Evolutionary conservation across 2,888 invertebrate species (phyloP), one percentile per base, ranked within the genome.

Genomic region (Electrophaes corylata): DNA sequence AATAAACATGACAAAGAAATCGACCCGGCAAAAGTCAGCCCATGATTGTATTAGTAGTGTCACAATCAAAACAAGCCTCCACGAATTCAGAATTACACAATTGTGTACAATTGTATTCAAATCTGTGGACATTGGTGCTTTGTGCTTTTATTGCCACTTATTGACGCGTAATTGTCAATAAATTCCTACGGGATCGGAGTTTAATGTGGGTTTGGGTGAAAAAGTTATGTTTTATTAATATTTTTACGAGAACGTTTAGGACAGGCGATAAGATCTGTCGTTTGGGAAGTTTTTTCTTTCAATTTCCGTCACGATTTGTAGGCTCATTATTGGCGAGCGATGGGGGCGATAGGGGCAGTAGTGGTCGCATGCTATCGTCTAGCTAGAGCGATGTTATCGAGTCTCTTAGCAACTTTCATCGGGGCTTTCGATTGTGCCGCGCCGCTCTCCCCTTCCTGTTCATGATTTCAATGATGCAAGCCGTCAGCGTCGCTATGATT

Each of bases 221-320:
- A 91, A 91, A 90, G 89, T 91, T 90, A 89, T 90, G 87, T 91
- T 91, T 91, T 91, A 91, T 91, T 91, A 91, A 91, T 91, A 91
- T 91, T 91, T 90, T 91, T 91, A 91, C 90, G 90, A 90, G 91
- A 91, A 78, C 90, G 88, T 91, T 91, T 91, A 91, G 89, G 83
- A 78, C 70, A 76, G 71, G 56, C 79, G 91, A 91, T 91, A 91
- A 88, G 90, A 91, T 91, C 91, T 84, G 84, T 74, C 83, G 82
- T 79, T 88, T 83, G 88, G 87, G 88, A 88, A 88, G 87, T 91
- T 91, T 89, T 91, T 89, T 91, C 89, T 90, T 91, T 91, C 88
- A 85, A 90, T 91, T 89, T 91, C 89, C 91, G 90, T 90, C 88
- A 89, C 90, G 91, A 91, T 91, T 91, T 91, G 91, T 91, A 82